Conservation (phyloP, 2,888 invertebrate species). For the Mythimna lalbum region DNA sequence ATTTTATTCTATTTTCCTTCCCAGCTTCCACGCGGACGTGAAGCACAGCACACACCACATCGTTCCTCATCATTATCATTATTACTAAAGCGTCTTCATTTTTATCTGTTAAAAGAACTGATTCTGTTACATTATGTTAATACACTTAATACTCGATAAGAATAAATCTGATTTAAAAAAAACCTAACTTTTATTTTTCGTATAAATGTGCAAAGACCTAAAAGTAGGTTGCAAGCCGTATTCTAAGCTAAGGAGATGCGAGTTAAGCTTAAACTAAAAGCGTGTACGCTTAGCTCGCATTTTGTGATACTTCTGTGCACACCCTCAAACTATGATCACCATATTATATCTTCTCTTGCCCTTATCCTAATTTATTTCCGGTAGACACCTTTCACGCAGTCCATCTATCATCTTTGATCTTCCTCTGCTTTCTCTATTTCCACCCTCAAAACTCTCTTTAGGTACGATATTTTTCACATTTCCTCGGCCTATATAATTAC, state of each 20-base stretch:
- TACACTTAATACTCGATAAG: not conserved
- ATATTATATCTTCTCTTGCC: not conserved
- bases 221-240: not conserved
- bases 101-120: not conserved
- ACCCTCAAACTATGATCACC: not conserved
- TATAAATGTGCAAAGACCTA: not conserved
- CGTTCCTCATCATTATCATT: conserved; percentile 64
- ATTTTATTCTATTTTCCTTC: conserved; percentile 2
- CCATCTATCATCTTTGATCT: no score
- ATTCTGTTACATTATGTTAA: conserved; percentile 1
- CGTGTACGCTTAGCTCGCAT: not conserved
- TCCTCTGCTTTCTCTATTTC: no score
- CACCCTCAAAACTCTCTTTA: no score
- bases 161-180: conserved; percentile 14
- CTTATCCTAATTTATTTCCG: no score
- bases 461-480: no score
- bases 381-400: no score
- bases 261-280: not conserved
- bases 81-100: conserved; percentile 26
- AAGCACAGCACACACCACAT: conserved; percentile 73
- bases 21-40: conserved; percentile 76
- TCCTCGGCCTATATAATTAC: no score
- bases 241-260: no score
- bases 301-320: not conserved
- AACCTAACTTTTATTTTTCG: not conserved